These are phyloP conservation scores for Pogonocichla stellata DNA, from an alignment of 2,113 vertebrate genomes.

Conservation along the genomic window DNA sequence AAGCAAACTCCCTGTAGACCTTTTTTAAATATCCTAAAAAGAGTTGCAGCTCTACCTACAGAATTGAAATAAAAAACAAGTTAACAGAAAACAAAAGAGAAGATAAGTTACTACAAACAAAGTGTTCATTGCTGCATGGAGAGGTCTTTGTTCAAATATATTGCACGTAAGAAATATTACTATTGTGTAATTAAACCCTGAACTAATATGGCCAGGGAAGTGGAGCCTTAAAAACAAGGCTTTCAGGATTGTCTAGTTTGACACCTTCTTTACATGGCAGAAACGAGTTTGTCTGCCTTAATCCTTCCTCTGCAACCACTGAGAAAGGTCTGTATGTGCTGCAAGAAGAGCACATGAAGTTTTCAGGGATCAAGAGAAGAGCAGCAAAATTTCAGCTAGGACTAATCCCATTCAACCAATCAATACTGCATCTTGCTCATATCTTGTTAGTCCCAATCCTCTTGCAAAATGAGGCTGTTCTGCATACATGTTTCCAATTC, in stretches of 20 bases:
- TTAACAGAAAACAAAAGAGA: background rate
- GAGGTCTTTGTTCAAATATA: constrained; percentile 1
- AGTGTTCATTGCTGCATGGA: background rate
- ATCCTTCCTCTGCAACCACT: background rate
- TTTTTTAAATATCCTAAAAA: background rate
- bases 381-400: background rate
- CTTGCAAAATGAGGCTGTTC: background rate
- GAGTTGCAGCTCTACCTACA: background rate
- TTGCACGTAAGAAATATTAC: background rate
- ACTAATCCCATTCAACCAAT: background rate
- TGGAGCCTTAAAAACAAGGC: constrained; percentile 15
- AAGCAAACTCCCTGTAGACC: background rate
- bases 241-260: constrained; percentile 51
- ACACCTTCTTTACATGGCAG: background rate
- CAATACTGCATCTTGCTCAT: background rate
- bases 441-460: background rate
- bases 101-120: background rate
- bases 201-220: background rate
- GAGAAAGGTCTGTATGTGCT: background rate
- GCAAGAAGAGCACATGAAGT: background rate
- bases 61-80: background rate
- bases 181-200: constrained; percentile 10
- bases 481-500: background rate
- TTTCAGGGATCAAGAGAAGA: background rate
- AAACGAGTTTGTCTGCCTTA: constrained; percentile 10